These are phyloP conservation scores for Clarias batrachus DNA, from an alignment of 2,113 vertebrate genomes.

Conservation along the genomic window DNA sequence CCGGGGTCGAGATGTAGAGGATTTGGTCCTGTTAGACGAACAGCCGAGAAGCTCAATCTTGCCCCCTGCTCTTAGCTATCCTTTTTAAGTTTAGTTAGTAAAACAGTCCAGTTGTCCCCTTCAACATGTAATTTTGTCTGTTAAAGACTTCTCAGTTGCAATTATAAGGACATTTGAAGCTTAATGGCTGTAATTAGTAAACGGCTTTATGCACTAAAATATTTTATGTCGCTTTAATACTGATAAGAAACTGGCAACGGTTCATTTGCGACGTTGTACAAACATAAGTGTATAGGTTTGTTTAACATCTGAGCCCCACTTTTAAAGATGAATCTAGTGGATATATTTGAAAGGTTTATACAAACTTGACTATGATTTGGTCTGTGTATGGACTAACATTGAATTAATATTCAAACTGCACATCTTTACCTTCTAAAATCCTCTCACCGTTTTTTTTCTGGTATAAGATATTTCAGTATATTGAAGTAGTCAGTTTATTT, in stretches of 20 bases:
- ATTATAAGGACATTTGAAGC: not conserved
- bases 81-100: conserved; percentile 65
- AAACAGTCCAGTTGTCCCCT: not conserved
- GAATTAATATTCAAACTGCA: not conserved
- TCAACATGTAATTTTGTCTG: not conserved
- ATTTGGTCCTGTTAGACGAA: conserved; percentile 89
- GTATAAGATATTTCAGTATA: not conserved
- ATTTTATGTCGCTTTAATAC: not conserved
- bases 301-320: not conserved
- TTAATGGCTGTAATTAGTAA: not conserved
- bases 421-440: not conserved
- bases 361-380: not conserved
- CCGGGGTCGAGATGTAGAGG: conserved; percentile 88
- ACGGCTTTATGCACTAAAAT: not conserved
- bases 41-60: conserved; percentile 85
- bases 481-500: not conserved
- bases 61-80: conserved; percentile 91
- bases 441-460: not conserved
- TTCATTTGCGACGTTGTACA: not conserved
- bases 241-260: not conserved
- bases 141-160: not conserved
- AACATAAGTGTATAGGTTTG: not conserved
- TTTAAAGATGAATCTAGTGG: not conserved
- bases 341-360: not conserved
- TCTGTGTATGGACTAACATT: conserved; percentile 11